Evolutionary conservation across 2,888 invertebrate genomes (phyloP).

Genomic region (Eupeodes latifasciatus): DNA sequence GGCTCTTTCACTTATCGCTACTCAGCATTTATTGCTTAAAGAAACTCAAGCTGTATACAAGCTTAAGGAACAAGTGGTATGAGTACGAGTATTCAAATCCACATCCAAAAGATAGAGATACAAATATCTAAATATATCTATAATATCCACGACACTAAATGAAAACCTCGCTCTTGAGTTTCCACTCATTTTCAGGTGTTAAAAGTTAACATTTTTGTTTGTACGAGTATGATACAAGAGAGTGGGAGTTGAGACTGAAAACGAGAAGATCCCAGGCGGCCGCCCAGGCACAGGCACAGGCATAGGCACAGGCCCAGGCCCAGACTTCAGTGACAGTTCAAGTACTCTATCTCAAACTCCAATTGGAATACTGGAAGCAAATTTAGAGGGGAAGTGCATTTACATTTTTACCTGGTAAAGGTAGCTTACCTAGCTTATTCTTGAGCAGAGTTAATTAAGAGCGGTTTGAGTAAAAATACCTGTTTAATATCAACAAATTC

Average conservation of each 20-base stretch:
- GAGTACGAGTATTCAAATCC: not conserved
- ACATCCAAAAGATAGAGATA: not conserved
- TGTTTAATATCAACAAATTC: conserved; percentile 22
- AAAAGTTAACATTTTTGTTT: not conserved
- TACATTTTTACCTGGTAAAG: not conserved
- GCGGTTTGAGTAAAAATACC: conserved; percentile 39
- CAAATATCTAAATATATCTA: not conserved
- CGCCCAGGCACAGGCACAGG: not conserved
- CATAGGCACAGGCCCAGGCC: too few species aligned
- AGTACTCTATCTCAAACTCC: conserved; percentile 4
- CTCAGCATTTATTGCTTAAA: conserved; percentile 56
- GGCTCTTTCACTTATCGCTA: conserved; percentile 67
- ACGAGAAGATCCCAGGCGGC: not conserved
- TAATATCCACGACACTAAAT: not conserved
- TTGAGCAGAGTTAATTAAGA: not conserved
- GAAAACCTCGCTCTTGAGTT: conserved; percentile 54
- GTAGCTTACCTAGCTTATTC: not conserved
- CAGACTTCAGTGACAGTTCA: conserved; percentile 9
- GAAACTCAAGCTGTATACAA: conserved; percentile 4
- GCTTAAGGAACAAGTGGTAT: not conserved
- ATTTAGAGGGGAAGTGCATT: not conserved
- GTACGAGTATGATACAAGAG: not conserved
- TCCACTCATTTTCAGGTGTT: conserved; percentile 47
- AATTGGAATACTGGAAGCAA: conserved; percentile 65
- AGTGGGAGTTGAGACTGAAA: conserved; percentile 26